phyloP scores from a whole-genome alignment of 2,113 vertebrate genomes.

The Hemicordylus capensis region DNA sequence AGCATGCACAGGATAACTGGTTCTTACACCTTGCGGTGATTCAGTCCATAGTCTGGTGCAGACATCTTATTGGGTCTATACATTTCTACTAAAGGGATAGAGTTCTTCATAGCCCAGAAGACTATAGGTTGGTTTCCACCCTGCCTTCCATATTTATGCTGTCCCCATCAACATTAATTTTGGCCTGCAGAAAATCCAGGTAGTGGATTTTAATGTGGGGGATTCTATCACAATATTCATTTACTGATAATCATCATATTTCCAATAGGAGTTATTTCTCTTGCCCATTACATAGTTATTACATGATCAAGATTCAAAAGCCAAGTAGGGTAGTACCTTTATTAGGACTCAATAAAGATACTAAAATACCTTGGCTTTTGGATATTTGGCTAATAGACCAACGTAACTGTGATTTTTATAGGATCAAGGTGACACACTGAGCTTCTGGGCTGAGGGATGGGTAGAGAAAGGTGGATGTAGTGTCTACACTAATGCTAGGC shows the following conservation, averaged over 20 bases:
- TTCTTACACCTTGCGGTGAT: background rate
- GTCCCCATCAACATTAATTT: background rate
- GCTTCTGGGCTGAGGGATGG: background rate
- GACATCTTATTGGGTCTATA: no score
- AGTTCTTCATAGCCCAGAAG: background rate
- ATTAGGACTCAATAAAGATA: no score
- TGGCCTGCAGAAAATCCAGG: background rate
- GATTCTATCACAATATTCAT: background rate
- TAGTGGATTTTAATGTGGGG: no score
- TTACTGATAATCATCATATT: background rate
- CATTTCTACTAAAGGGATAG: background rate
- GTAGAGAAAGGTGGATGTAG: slow-evolving; percentile 12
- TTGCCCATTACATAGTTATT: background rate
- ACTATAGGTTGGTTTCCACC: background rate
- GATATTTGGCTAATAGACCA: no score
- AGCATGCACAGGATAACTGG: background rate
- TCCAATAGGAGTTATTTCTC: background rate
- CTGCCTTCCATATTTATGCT: no score
- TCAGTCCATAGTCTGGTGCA: no score
- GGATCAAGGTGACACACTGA: background rate
- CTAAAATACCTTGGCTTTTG: no score
- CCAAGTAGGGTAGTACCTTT: no score
- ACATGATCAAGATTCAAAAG: background rate
- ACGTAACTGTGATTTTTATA: background rate
- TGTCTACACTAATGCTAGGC: background rate